Conservation (phyloP, 2,888 invertebrate genomes). For the Xylota sylvarum region DNA sequence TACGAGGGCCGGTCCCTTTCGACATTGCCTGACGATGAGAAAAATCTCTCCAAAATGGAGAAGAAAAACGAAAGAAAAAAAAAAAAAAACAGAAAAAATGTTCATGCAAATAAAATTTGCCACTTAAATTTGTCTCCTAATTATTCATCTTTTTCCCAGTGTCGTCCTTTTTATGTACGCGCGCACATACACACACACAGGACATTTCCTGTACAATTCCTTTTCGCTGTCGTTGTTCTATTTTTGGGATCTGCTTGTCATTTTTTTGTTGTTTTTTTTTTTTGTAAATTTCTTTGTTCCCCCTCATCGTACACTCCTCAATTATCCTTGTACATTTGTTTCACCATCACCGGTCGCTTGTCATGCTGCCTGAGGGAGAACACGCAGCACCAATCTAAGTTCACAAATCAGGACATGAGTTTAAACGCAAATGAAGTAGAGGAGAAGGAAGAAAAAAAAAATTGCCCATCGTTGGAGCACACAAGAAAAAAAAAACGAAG, state of each 20-base stretch:
- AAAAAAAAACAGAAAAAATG: too few species aligned
- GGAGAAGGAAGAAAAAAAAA: constrained; percentile 24
- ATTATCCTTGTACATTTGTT: constrained; percentile 65
- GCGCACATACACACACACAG: neutral
- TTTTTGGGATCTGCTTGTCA: constrained; percentile 42
- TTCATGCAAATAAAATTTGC: constrained; percentile 75
- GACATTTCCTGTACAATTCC: neutral
- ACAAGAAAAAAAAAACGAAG: constrained; percentile 3
- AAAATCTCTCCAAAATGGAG: constrained; percentile 38
- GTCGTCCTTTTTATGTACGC: constrained; percentile 32
- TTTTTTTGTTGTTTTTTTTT: constrained; percentile 58
- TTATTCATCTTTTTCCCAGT: constrained; percentile 70
- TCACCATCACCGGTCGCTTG: constrained; percentile 60
- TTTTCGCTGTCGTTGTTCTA: constrained; percentile 26
- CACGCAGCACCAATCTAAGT: constrained; percentile 69
- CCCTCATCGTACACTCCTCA: constrained; percentile 5
- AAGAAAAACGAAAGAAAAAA: constrained; percentile 28
- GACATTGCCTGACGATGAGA: constrained; percentile 36
- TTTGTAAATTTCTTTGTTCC: constrained; percentile 40
- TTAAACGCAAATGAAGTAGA: constrained; percentile 25
- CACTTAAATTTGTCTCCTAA: constrained; percentile 76
- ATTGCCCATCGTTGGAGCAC: constrained; percentile 17
- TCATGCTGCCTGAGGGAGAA: constrained; percentile 53
- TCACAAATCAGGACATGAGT: constrained; percentile 68
- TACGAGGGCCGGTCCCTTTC: neutral